Percentiles rank a stretch among this genome's conserved stretches.
Evolutionary conservation across 2,113 vertebrate species (phyloP).

Genomic region (Nibea coibor): DNA sequence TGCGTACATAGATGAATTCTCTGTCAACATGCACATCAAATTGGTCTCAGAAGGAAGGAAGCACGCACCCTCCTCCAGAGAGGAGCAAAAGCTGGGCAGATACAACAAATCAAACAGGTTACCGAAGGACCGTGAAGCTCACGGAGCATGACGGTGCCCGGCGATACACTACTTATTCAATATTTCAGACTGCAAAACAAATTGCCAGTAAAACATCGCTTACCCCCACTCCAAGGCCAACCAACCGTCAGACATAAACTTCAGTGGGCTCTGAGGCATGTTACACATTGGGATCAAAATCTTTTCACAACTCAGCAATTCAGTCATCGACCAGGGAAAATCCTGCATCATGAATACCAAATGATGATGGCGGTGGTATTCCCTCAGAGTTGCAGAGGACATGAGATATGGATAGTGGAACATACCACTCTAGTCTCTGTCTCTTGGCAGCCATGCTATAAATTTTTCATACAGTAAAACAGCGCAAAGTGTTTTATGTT

Average conservation of each 20-base stretch:
- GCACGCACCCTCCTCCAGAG: conserved; percentile 17
- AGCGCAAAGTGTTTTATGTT: neutral
- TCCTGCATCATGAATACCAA: conserved; percentile 49
- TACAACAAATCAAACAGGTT: conserved; percentile 61
- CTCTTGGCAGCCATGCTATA: neutral
- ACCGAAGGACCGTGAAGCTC: conserved; percentile 46
- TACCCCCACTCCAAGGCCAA: conserved; percentile 59
- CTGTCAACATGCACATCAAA: conserved; percentile 43
- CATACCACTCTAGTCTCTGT: neutral
- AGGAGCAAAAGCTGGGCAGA: conserved; percentile 28
- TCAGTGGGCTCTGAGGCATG: conserved; percentile 40
- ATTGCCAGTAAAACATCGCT: conserved; percentile 53
- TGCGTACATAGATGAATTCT: neutral
- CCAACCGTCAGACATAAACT: conserved; percentile 51
- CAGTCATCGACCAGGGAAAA: conserved; percentile 38
- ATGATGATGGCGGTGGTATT: conserved; percentile 28
- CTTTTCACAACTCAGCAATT: conserved; percentile 54
- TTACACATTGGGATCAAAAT: conserved; percentile 39
- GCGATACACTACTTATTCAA: conserved; percentile 49
- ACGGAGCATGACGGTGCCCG: conserved; percentile 51
- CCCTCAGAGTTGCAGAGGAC: conserved; percentile 19
- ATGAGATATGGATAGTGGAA: conserved; percentile 13
- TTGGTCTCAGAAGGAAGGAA: conserved; percentile 26
- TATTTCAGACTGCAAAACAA: conserved; percentile 60
- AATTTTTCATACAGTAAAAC: conserved; percentile 8